Base-by-base conservation (phyloP, 2,888 invertebrate species). In the Oscheius onirici region DNA sequence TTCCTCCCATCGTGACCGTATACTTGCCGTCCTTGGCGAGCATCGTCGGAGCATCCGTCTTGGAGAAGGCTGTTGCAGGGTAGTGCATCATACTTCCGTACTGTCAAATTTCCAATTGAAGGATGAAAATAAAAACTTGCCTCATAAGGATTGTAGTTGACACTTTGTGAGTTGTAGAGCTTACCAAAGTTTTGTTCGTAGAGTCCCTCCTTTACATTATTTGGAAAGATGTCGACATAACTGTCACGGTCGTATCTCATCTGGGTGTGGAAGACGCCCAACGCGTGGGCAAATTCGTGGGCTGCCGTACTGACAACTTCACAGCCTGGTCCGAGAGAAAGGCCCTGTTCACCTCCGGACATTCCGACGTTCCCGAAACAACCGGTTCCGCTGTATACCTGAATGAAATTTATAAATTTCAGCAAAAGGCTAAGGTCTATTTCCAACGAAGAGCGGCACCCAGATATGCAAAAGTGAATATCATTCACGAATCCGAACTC, bases 311-410 rank as follows among this genome's bases (percentile, higher is more conserved):
- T 24, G 20, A 76, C 69, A 40, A 65, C 13, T 51, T 73, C 73
- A 69, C 78, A 78, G 1, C 78, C 76, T 2, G 55, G 55, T 15
- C 76, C 78, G 11, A 78, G 51, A 1, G 78, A 78, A 8, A 78
- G 34, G 2, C 63, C 54, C 46, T 76, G 78, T 34, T 78, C 74
- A 1, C 76, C 76, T 1, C 76, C 76, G 0, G 66, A 0, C 76
- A 76, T 78, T 54, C 78, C 78, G 8, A 76, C 54, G 15, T 20
- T 68, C 11, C 76, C 73, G 63, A 74, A 74, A 52, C 78, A 78
- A 0, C 78, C 78, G 8, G 67, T 61, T 15, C 76, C 78, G 34
- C 54, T 66, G 54, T 73, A 51, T 2, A 78, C 72, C 72, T 75
- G 44, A 60, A n/a, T 26, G 5, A 20, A 28, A n/a, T n/a, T n/a